Evolutionary conservation across 2,113 vertebrate genomes (phyloP), one percentile per base, ranked within the genome.

Genomic region (Poeciliopsis turrubarensis): DNA sequence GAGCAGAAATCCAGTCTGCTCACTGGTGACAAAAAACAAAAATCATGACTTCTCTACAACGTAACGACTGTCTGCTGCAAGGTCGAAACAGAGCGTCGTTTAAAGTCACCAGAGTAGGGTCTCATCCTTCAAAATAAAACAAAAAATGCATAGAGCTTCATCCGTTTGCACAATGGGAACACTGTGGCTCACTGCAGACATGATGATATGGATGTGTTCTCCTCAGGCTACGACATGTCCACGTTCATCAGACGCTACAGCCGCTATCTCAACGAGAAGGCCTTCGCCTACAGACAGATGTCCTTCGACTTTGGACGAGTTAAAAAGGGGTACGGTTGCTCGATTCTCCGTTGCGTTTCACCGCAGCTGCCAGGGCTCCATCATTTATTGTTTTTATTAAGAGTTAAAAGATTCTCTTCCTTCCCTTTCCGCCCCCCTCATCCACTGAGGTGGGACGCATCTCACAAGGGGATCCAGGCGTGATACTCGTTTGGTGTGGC

Each of bases 281-380:
- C 98, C 65, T 98, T 99, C 86, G 96, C 97, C 54, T 99, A 99
- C 93, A 96, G 98, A 94, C 98, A 99, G 94, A 97, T 99, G 95
- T 95, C 97, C 83, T 99, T 99, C 77, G 98, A 99, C 94, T 99
- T 99, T 89, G 96, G 94, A 57, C 94, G 98, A 94, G 97, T 99
- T 88, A 99, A 99, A 92, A 96, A 98, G 95, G 98, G 98, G 98
- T 99, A 94, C 90, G 89, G 44, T 72, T 73, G 68, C 27, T 77
- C 39, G 64, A 77, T 60, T 70, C 32, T 74, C 51, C 60, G 29
- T 34, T 64, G 30, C 27, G 73, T 61, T 31, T 4, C 34, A 72
- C 22, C 11, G 61, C 27, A 61, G 74, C 60, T 29, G 51, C 19
- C 25, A n/a, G 9, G 22, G 25, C 3, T 54, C 51, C 22, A 31